phyloP scores from a whole-genome alignment of 1,140 invertebrate genomes.

The Wasmannia auropunctata region DNA sequence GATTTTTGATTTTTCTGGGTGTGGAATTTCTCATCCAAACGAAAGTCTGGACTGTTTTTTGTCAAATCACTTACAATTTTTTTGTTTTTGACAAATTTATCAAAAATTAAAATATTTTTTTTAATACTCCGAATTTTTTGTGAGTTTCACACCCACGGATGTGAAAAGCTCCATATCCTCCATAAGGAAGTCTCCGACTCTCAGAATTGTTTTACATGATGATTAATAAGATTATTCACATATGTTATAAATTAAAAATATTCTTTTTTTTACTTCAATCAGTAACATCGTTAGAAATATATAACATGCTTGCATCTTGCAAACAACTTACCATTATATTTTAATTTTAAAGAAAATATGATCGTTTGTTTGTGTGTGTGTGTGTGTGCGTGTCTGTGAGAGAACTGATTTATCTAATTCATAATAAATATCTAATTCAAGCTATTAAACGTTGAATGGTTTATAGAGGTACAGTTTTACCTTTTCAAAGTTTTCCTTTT shows the following conservation, averaged over 20 bases:
- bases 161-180: too few relatives aligned
- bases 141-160: too few relatives aligned
- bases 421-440: conserved; percentile 13
- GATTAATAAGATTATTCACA: background rate
- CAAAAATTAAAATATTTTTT: too few relatives aligned
- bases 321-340: conserved; percentile 46
- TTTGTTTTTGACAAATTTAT: too few relatives aligned
- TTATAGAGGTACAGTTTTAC: conserved; percentile 85
- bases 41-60: too few relatives aligned
- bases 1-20: too few relatives aligned
- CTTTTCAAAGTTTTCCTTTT: conserved; percentile 91
- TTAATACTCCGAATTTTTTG: too few relatives aligned
- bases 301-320: background rate
- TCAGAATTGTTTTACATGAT: background rate
- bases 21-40: too few relatives aligned
- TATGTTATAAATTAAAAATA: conserved; percentile 28
- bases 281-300: background rate
- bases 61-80: too few relatives aligned
- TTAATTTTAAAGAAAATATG: conserved; percentile 1
- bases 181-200: too few relatives aligned
- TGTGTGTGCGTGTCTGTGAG: background rate
- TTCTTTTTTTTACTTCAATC: conserved; percentile 10
- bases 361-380: too few relatives aligned
- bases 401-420: background rate
- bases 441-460: background rate